Evolutionary conservation across 2,888 invertebrate species (phyloP), one percentile per base, ranked within the genome.

Genomic region (Malacosoma neustria): DNA sequence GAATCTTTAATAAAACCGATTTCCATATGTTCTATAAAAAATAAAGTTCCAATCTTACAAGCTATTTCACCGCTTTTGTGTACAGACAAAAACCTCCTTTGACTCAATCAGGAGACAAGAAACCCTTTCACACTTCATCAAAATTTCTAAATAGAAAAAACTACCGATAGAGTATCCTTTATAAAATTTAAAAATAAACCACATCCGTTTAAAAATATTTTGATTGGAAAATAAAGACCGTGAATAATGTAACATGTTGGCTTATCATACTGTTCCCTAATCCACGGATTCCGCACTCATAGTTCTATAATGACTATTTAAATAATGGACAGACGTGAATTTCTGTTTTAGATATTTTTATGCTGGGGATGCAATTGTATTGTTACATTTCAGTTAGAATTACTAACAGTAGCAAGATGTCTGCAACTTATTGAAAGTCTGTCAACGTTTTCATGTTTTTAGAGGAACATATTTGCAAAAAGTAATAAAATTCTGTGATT

Each of bases 141-240:
- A 75, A 68, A 72, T 65, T 63, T 73, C 64, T 63, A 61, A 68
- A 58, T 45, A 55, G 50, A 59, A 61, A 72, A 74, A 72, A 63
- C 49, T 43, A 40, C 48, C 37, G 33, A 38, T 31, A 38, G 35
- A 49, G 54, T 60, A 63, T 55, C 54, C 49, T 48, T 40, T 62
- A 70, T 65, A 47, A 47, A 60, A 66, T 68, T 61, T 59, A 46
- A 52, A 67, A 74, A 70, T 62, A 61, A 51, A 50, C 54, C 48
- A 64, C 61, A 79, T 79, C 80, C 76, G 73, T 67, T 42, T 67
- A 66, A 68, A 74, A 69, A 65, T 71, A 74, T 77, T 76, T 81
- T 76, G 80, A 85, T 85, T 80, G 80, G 61, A 85, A 81, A 82
- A 81, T 84, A 84, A 82, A 74, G 72, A 68, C 61, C 79, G 72